These are phyloP conservation scores for Centropristis striata DNA, from an alignment of 2,113 vertebrate genomes.

Conservation along the genomic window DNA sequence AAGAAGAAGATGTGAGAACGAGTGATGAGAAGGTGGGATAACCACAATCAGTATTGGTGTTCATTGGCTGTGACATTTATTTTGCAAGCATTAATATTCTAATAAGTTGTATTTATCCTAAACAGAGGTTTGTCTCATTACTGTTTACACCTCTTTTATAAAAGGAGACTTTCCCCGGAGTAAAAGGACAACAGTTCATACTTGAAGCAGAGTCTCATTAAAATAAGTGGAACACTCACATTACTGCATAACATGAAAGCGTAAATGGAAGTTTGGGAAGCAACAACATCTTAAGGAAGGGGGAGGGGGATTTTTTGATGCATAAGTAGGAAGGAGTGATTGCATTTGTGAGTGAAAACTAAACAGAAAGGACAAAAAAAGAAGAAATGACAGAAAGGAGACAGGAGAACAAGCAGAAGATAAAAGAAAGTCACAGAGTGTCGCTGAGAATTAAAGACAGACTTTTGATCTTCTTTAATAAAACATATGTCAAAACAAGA, in stretches of 20 bases:
- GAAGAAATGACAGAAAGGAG: conserved; percentile 45
- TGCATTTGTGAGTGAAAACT: not conserved
- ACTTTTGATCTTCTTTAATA: conserved; percentile 56
- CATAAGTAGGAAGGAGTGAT: not conserved
- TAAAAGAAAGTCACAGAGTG: conserved; percentile 27
- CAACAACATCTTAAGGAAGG: conserved; percentile 12
- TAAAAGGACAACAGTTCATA: conserved; percentile 65
- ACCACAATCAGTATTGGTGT: conserved; percentile 50
- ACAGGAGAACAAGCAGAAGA: conserved; percentile 48
- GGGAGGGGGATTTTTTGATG: not conserved
- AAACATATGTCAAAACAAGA: conserved; percentile 55
- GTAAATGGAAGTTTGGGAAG: conserved; percentile 31
- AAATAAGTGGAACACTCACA: conserved; percentile 54
- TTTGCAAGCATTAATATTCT: conserved; percentile 48
- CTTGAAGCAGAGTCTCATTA: conserved; percentile 65
- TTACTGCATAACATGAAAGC: conserved; percentile 53
- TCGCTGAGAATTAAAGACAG: conserved; percentile 43
- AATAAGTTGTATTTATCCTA: conserved; percentile 60
- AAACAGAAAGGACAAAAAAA: conserved; percentile 3
- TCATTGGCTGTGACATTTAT: conserved; percentile 53
- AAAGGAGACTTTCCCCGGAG: conserved; percentile 29
- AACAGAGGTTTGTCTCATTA: conserved; percentile 65
- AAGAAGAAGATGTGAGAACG: conserved; percentile 23
- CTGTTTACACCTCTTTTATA: conserved; percentile 49
- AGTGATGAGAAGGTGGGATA: conserved; percentile 23